These are phyloP conservation scores for Melipona beecheii DNA, from an alignment of 2,888 invertebrate species.

Conservation along the genomic window DNA sequence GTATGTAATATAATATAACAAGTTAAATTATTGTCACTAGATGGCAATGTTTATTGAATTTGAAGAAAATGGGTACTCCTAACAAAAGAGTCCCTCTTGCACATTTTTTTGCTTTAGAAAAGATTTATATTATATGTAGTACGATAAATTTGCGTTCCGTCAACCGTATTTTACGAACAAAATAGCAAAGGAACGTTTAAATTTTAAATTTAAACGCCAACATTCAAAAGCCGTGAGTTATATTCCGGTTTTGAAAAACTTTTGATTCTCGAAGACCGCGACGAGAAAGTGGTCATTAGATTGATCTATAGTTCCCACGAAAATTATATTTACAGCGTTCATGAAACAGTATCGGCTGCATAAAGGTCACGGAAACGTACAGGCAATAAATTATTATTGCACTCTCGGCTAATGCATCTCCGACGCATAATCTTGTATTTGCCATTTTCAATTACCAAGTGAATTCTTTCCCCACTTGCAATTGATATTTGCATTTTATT, in stretches of 20 bases:
- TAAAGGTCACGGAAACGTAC: background rate
- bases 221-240: background rate
- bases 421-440: background rate
- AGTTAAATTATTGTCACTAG: too few relatives aligned
- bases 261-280: background rate
- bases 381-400: conserved; percentile 1
- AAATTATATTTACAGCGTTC: background rate
- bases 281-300: background rate
- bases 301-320: background rate
- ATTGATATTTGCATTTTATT: background rate
- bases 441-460: background rate
- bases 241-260: background rate
- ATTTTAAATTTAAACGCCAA: background rate
- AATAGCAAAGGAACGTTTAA: too few relatives aligned
- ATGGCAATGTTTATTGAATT: too few relatives aligned
- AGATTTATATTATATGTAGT: background rate
- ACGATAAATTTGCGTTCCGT: background rate
- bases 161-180: background rate
- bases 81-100: background rate
- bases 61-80: too few relatives aligned
- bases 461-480: background rate
- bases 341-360: background rate
- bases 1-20: too few relatives aligned
- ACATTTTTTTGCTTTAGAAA: background rate
- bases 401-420: background rate